Base-by-base conservation (phyloP, 2,797 vertebrate species). In the Xenentodon cancila region DNA sequence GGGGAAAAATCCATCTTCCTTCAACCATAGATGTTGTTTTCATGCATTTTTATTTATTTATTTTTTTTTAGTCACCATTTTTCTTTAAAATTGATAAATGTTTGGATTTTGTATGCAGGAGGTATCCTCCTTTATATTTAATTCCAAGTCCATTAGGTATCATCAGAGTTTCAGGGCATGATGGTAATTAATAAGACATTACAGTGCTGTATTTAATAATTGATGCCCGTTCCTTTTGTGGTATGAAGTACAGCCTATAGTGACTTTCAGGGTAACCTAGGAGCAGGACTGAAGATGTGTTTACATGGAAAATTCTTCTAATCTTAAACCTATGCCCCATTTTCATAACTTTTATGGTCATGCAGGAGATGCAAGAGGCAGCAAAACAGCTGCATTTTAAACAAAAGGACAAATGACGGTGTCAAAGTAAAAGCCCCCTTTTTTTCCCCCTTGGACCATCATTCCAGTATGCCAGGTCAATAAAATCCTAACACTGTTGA, bases 171-270 rank as follows among this genome's bases (percentile, higher is more conserved):
- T 78, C 70, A 68, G 63, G 81, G 71, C 69, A 84, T 64, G 69
- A 44, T 54, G 55, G 63, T 80, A 80, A 82, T 87, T 87, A 88
- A 84, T 84, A 84, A 88, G 77, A 72, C 72, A 84, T 86, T 70
- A 67, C 68, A 80, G 85, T 67, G 67, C 80, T 68, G 54, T 53
- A 63, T 80, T 90, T 66, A 85, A 89, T 86, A 80, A 89, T 88
- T 84, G 58, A 91, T 86, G 3, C 15, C 53, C 63, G 73, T 85
- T 84, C 69, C 67, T 89, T 82, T 71, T 77, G 59, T 66, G 67
- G 66, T 63, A 49, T 64, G 47, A 71, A 63, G 61, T 79, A 77
- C 57, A 64, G 61, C 50, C 54, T 65, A 49, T 56, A 44, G 73
- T 68, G 57, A 66, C 58, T 73, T 7, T 13, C 27, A 34, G 53